Conservation (phyloP, 2,113 vertebrate genomes). For the Lagenorhynchus albirostris region DNA sequence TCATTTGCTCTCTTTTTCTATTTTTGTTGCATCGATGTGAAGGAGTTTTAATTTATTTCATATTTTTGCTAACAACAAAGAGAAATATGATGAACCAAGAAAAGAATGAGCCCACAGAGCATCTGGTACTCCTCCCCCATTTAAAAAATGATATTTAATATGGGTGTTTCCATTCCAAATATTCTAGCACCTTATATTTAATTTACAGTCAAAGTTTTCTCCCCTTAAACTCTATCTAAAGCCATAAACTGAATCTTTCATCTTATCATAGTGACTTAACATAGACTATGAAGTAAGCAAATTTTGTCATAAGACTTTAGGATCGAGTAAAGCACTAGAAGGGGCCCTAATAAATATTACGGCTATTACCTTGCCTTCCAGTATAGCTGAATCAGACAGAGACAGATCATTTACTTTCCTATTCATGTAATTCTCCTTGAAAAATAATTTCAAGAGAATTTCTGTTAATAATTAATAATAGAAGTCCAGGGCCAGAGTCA, state of each 20-base stretch:
- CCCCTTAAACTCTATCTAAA: background rate
- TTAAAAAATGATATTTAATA: constrained; percentile 36
- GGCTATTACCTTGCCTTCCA: background rate
- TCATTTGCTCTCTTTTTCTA: constrained; percentile 16
- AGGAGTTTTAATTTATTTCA: constrained; percentile 53
- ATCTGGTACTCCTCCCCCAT: background rate
- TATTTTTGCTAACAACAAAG: constrained; percentile 56
- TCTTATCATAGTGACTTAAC: background rate
- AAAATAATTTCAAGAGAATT: constrained; percentile 50
- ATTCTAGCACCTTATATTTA: constrained; percentile 24
- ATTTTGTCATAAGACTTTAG: background rate
- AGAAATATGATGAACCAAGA: constrained; percentile 35
- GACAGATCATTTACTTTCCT: background rate
- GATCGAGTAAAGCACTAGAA: background rate
- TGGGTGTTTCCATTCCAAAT: constrained; percentile 18
- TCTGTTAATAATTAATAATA: constrained; percentile 57
- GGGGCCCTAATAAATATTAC: background rate
- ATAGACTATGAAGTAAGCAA: background rate
- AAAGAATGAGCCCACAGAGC: constrained; percentile 34
- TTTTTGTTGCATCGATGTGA: constrained; percentile 40
- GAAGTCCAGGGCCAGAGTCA: background rate
- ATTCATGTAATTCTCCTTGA: constrained; percentile 4
- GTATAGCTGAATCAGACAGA: background rate
- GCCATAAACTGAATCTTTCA: background rate
- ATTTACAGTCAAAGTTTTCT: background rate